Base-by-base conservation (phyloP, 1,140 invertebrate species). In the Drosophila tsacasi region DNA sequence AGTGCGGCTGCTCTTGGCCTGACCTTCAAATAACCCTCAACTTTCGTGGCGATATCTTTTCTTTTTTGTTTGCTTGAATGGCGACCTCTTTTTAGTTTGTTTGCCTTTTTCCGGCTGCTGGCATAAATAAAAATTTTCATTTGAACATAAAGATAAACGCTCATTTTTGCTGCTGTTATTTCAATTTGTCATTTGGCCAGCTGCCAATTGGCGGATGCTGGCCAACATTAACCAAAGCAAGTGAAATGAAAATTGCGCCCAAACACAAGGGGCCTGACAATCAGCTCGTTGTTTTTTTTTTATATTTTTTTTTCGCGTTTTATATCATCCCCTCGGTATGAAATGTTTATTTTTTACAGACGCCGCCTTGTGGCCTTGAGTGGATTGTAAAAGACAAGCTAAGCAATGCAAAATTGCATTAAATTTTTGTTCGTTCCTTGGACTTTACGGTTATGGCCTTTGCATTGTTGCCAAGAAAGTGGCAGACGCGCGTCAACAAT, bases 101-200 rank as follows among this genome's bases (percentile, higher is more conserved):
- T 79, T 87, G 80, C 68, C 72, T 68, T 83, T 89, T 89, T 89
- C 81, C 81, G 73, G 81, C 73, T 76, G 65, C 59, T 72, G 60
- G 74, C 81, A 89, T 85, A 89, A 89, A 89, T 89, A 89, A 90
- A 87, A 89, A 89, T 89, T 85, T 81, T 90, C 84, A 89, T 89
- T 90, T 89, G 61, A 72, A 90, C 81, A 85, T 85, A 81, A 89
- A 89, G 84, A 85, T 90, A 90, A 90, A 85, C 81, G 73, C 77
- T 89, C 61, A 67, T 75, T 83, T 80, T 80, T 87, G 73, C 85
- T 80, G 49, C 75, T 84, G 62, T 81, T 89, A 90, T 87, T 87
- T 87, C 81, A 89, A 89, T 89, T 89, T 89, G 84, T 89, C 85
- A 89, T 81, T 85, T 89, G 84, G 84, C 61, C 55, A 37, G 30